These are phyloP conservation scores for Dryocosmus kuriphilus DNA, from an alignment of 2,888 invertebrate species.

Conservation along the genomic window DNA sequence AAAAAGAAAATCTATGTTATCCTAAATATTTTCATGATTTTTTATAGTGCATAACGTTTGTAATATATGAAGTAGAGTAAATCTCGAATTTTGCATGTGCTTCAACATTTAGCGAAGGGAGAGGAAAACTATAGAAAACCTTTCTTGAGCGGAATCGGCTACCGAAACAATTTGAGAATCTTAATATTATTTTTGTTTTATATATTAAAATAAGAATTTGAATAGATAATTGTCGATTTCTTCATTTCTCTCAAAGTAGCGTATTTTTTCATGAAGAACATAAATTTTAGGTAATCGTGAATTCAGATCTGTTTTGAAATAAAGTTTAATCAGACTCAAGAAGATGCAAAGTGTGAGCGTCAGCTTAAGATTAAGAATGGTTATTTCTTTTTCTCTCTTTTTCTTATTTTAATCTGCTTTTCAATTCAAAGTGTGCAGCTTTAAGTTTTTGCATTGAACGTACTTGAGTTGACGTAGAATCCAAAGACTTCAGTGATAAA, in stretches of 20 bases:
- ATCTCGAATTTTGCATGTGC: no score
- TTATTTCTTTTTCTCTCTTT: background rate
- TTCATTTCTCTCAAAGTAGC: background rate
- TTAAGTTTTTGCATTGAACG: background rate
- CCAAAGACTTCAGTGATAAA: slow-evolving; percentile 15
- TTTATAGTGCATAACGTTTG: no score
- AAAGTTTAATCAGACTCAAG: background rate
- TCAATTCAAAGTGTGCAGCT: background rate
- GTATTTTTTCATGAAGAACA: background rate
- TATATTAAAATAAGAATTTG: background rate
- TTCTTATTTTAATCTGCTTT: slow-evolving; percentile 1
- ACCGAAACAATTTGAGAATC: no score
- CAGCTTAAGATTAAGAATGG: background rate
- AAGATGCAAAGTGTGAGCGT: background rate
- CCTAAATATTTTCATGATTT: no score
- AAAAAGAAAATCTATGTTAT: no score
- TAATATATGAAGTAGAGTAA: no score
- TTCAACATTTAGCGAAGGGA: no score
- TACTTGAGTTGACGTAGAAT: background rate
- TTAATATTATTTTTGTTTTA: background rate
- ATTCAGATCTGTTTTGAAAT: background rate
- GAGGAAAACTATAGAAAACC: no score
- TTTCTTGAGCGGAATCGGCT: no score
- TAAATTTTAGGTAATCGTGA: background rate
- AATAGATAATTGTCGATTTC: background rate